Evolutionary conservation across 2,797 vertebrate species (phyloP).

Genomic region (Lacerta bilineata): DNA sequence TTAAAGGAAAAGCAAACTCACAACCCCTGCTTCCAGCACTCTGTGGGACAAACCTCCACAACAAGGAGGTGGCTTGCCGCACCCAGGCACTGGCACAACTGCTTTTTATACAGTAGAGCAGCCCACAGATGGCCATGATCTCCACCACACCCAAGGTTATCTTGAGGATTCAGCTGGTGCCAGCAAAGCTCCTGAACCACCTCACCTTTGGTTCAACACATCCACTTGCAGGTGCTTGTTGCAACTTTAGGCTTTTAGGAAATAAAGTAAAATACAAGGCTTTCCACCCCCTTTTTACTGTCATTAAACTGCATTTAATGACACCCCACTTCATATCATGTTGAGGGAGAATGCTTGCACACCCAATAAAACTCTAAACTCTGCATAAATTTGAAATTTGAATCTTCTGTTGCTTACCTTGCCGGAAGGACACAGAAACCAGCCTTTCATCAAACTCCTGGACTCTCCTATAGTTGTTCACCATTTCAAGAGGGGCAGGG

Average conservation of each 20-base stretch:
- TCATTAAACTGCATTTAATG: neutral
- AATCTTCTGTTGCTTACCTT: constrained; percentile 82
- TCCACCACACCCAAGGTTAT: no score
- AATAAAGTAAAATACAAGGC: neutral
- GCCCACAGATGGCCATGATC: no score
- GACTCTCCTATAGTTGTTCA: constrained; percentile 87
- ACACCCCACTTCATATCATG: neutral
- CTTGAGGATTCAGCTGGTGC: no score
- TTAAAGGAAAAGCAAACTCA: no score
- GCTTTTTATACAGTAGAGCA: no score
- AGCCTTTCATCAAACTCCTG: constrained; percentile 85
- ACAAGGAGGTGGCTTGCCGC: no score
- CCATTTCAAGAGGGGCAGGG: constrained; percentile 81
- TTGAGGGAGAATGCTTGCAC: neutral
- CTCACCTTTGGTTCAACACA: neutral
- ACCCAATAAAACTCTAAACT: neutral
- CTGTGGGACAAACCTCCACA: no score
- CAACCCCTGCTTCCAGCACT: no score
- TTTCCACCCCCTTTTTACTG: no score
- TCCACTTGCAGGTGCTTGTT: neutral
- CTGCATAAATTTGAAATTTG: no score
- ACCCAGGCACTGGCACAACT: no score
- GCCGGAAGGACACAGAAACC: constrained; percentile 90
- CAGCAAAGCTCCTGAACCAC: neutral
- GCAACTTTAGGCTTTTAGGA: neutral